Conservation (phyloP, 1,140 invertebrate species). For the Heliconius himera region DNA sequence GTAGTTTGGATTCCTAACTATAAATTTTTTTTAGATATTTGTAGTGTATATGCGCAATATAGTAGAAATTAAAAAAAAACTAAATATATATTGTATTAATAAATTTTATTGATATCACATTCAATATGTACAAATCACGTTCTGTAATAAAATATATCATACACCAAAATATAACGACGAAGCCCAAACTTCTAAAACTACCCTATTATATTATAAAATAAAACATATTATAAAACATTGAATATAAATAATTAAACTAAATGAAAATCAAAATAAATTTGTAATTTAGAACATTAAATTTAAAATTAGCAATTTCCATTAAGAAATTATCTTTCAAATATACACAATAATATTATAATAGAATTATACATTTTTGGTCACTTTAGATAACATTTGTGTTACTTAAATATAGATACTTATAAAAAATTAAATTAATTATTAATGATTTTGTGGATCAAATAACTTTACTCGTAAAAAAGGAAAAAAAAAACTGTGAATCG, state of each 20-base stretch:
- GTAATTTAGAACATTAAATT: not conserved
- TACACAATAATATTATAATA: slow-evolving; percentile 41
- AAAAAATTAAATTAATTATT: slow-evolving; percentile 10
- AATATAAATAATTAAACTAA: not conserved
- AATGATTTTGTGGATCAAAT: not conserved
- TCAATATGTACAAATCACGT: slow-evolving; percentile 74
- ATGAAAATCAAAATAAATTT: not conserved
- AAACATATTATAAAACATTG: no score
- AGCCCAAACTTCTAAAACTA: not conserved
- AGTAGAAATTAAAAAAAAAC: not conserved
- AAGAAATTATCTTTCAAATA: slow-evolving; percentile 2
- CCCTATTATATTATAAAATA: not conserved
- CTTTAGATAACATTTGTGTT: slow-evolving; percentile 28
- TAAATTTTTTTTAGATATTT: no score
- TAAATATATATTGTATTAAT: slow-evolving; percentile 37
- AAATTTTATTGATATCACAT: slow-evolving; percentile 73
- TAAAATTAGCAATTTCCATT: not conserved
- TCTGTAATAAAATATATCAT: slow-evolving; percentile 69
- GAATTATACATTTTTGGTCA: slow-evolving; percentile 34
- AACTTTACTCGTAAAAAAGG: not conserved
- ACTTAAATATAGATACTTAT: slow-evolving; percentile 7
- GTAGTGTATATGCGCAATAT: no score
- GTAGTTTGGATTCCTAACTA: no score
- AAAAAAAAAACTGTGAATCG: not conserved
- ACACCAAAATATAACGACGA: slow-evolving; percentile 34